phyloP scores from a whole-genome alignment of 2,797 vertebrate species.

The Xiphorhynchus erythropygius region DNA sequence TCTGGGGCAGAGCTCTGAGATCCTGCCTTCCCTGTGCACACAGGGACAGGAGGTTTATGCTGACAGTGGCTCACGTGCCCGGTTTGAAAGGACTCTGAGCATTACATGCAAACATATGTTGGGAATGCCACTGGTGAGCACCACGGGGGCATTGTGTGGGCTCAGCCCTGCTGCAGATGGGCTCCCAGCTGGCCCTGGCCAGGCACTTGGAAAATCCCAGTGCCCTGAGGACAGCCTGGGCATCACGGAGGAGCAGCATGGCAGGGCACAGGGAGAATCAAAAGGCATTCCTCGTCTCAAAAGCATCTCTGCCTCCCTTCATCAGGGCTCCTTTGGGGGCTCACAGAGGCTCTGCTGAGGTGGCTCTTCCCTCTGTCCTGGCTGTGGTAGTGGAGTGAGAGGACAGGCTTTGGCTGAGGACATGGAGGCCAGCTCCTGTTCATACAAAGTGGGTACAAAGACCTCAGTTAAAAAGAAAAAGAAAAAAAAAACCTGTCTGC shows the following conservation, averaged over 20 bases:
- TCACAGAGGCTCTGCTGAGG: neutral
- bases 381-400: neutral
- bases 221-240: neutral
- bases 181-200: neutral
- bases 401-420: neutral
- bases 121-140: neutral
- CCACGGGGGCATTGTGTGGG: neutral
- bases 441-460: neutral
- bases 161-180: constrained; percentile 3
- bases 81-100: neutral
- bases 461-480: neutral
- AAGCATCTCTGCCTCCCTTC: neutral
- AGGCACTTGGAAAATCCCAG: neutral
- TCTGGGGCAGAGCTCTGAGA: neutral
- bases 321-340: neutral
- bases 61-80: neutral
- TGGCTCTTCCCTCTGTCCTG: neutral
- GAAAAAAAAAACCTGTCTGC: neutral
- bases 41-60: neutral
- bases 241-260: rapidly evolving
- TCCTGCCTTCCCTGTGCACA: neutral
- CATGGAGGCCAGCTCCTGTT: neutral
- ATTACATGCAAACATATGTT: neutral
- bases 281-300: neutral
- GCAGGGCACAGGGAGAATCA: neutral